phyloP scores from a whole-genome alignment of 1,140 invertebrate species.

The Homalodisca vitripennis region DNA sequence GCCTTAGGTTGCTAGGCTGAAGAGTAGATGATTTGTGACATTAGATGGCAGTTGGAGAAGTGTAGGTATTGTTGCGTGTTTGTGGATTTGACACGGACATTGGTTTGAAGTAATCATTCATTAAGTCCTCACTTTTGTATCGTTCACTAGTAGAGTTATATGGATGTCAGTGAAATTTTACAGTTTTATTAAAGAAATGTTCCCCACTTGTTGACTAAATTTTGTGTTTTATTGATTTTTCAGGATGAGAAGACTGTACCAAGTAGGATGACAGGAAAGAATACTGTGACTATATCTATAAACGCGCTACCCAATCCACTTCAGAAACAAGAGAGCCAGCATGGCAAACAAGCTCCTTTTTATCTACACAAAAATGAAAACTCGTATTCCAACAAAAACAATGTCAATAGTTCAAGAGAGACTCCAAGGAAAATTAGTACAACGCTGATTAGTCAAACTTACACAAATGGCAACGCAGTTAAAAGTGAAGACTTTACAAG shows the following conservation, averaged over 20 bases:
- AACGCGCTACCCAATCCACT: constrained; percentile 6
- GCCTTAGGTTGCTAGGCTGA: no score
- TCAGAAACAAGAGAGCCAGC: background rate
- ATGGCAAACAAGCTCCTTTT: constrained; percentile 13
- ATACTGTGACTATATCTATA: constrained; percentile 18
- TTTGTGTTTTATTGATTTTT: background rate
- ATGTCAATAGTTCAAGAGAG: background rate
- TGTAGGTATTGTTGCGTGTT: background rate
- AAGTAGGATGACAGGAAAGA: background rate
- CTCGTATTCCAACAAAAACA: constrained; percentile 2
- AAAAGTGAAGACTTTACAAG: background rate
- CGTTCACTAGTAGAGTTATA: background rate
- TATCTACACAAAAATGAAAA: constrained; percentile 1
- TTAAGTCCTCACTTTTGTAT: background rate
- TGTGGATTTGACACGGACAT: background rate
- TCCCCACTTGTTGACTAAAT: background rate
- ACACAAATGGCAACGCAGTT: background rate
- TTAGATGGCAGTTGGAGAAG: background rate
- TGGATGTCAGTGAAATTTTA: background rate
- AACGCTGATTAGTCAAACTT: background rate
- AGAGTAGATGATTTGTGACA: no score
- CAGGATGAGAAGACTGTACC: background rate
- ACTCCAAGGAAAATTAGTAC: background rate
- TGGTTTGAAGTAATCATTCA: background rate
- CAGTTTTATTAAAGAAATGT: background rate